Evolutionary conservation across 1,140 invertebrate species (phyloP).

Genomic region (Sinonovacula constricta): DNA sequence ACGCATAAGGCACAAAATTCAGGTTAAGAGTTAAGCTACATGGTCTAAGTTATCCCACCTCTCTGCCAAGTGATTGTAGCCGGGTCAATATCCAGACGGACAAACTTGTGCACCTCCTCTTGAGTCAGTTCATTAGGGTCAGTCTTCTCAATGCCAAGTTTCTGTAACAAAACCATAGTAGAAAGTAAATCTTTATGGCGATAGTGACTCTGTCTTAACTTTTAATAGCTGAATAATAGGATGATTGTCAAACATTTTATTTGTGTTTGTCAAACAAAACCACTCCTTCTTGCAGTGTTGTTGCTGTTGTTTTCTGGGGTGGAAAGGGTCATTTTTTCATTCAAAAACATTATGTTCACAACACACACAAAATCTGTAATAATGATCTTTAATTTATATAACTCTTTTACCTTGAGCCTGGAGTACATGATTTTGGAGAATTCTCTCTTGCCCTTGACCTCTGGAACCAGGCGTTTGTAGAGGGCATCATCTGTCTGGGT

Average conservation of each 20-base stretch:
- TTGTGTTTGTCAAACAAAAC: no score
- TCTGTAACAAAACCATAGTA: no score
- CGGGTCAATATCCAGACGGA: conserved; percentile 94
- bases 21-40: no score
- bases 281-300: conserved; percentile 61
- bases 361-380: no score
- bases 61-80: conserved; percentile 95
- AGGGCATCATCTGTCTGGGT: conserved; percentile 92
- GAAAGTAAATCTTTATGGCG: no score
- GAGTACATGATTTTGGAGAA: conserved; percentile 91
- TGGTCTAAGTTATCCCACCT: conserved; percentile 85
- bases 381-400: conserved; percentile 2
- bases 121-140: conserved; percentile 89
- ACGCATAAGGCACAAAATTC: no score
- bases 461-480: conserved; percentile 92
- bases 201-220: no score
- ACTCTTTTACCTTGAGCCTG: conserved; percentile 81
- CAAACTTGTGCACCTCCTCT: conserved; percentile 90
- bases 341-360: no score
- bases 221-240: no score
- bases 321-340: no score
- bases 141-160: conserved; percentile 92
- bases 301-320: background rate
- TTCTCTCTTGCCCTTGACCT: conserved; percentile 85
- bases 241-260: no score